phyloP scores from a whole-genome alignment of 2,888 invertebrate species.

The Himalopsyche kuldschensis region DNA sequence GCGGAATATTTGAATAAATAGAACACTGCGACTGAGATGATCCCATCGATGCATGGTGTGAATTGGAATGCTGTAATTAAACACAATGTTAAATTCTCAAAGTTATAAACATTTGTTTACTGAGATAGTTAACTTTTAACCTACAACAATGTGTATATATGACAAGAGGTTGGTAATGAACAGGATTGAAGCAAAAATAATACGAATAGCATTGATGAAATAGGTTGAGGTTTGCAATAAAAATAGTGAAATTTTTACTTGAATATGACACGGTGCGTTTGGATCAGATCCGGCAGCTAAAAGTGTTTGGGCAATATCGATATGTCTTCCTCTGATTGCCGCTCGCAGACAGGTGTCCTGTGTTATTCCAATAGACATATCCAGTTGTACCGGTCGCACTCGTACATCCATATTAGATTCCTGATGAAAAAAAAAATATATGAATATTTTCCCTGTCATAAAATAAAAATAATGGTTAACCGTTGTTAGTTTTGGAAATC shows the following conservation, averaged over 20 bases:
- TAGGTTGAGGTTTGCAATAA: conserved; percentile 53
- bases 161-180: too few species aligned
- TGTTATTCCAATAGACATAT: conserved; percentile 73
- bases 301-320: conserved; percentile 69
- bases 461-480: too few species aligned
- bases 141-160: too few species aligned
- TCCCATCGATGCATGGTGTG: conserved; percentile 15
- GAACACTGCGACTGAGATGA: conserved; percentile 23
- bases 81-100: not conserved
- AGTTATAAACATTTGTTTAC: not conserved
- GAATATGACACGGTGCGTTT: conserved; percentile 59
- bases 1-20: conserved; percentile 7
- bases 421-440: conserved; percentile 20
- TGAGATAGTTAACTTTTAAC: too few species aligned
- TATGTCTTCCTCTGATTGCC: conserved; percentile 75
- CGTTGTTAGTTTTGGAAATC: too few species aligned
- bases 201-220: conserved; percentile 42
- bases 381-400: conserved; percentile 72
- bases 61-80: conserved; percentile 30
- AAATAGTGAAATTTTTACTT: conserved; percentile 41
- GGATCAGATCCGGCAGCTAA: conserved; percentile 81
- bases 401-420: conserved; percentile 48
- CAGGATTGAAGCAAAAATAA: not conserved
- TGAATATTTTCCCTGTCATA: too few species aligned
- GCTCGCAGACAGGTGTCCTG: conserved; percentile 83